Conservation (phyloP, 2,113 vertebrate genomes). For the Lophius piscatorius region DNA sequence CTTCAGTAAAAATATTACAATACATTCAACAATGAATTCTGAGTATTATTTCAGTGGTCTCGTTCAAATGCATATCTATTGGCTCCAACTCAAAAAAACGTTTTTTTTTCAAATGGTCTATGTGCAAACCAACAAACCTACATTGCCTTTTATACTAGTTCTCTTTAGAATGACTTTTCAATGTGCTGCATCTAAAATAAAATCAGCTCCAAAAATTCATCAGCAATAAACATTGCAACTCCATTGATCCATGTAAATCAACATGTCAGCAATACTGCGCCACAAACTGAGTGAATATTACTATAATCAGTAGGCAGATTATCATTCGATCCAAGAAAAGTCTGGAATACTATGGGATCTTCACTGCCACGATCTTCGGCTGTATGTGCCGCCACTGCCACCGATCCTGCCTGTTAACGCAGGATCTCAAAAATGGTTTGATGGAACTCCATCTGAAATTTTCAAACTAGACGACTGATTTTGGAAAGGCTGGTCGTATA, state of each 20-base stretch:
- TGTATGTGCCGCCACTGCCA: no score
- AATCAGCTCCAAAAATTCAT: conserved; percentile 32
- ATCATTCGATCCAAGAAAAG: no score
- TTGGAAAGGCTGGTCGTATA: no score
- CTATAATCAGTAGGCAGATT: not conserved
- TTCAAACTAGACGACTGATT: no score
- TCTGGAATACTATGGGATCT: no score
- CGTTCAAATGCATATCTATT: not conserved
- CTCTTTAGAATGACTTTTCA: conserved; percentile 10
- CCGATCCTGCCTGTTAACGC: no score
- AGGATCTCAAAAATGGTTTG: no score
- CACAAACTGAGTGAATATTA: conserved; percentile 3
- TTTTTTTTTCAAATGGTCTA: not conserved
- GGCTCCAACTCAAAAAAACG: not conserved
- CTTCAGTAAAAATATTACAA: conserved; percentile 16
- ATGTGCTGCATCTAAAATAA: conserved; percentile 1
- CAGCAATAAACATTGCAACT: conserved; percentile 39
- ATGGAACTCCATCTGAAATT: no score
- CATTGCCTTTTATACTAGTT: not conserved
- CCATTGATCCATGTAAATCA: conserved; percentile 29
- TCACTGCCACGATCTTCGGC: no score
- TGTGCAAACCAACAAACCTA: not conserved
- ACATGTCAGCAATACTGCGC: conserved; percentile 3
- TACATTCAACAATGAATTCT: not conserved
- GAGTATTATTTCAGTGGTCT: not conserved